phyloP scores from a whole-genome alignment of 2,888 invertebrate genomes.

The Eupithecia insigniata region DNA sequence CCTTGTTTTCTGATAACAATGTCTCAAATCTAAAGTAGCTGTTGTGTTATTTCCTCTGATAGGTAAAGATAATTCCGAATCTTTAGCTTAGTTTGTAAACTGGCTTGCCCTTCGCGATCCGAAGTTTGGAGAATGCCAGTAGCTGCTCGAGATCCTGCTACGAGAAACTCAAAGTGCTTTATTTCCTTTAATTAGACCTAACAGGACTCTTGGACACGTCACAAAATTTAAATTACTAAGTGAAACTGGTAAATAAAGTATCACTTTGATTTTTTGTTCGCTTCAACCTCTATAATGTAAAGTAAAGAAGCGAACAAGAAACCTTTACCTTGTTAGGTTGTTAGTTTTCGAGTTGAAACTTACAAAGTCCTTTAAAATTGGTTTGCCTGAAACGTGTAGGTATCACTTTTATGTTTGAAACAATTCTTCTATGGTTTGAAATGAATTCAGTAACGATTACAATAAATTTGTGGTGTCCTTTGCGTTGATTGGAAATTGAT shows the following conservation, averaged over 20 bases:
- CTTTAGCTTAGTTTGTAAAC: conserved; percentile 3
- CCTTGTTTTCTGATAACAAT: conserved; percentile 29
- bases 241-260: no score
- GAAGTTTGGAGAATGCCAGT: not conserved
- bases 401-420: not conserved
- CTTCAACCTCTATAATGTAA: no score
- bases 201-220: no score
- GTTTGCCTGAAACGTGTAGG: not conserved
- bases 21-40: conserved; percentile 26
- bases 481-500: not conserved
- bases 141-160: not conserved
- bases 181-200: no score
- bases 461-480: not conserved
- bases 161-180: no score
- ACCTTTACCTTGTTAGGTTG: no score
- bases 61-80: conserved; percentile 16
- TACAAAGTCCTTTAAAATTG: not conserved
- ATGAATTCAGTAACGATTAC: not conserved
- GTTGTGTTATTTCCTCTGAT: conserved; percentile 18
- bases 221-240: no score
- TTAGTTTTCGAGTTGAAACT: no score
- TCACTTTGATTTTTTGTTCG: no score
- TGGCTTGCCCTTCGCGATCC: not conserved
- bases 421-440: no score
- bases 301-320: no score